phyloP scores from a whole-genome alignment of 1,140 invertebrate genomes.

The Laupala kohalensis region DNA sequence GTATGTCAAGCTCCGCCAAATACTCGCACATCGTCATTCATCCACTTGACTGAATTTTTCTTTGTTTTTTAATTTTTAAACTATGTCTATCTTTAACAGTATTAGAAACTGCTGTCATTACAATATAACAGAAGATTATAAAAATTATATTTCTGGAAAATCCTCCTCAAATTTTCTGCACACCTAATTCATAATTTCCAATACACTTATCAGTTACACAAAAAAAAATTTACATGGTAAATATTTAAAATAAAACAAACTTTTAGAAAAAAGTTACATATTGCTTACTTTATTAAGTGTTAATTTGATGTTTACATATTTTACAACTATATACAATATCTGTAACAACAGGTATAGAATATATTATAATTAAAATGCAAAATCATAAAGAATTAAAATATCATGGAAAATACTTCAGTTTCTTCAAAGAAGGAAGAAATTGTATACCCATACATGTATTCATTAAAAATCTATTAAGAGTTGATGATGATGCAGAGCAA shows the following conservation, averaged over 20 bases:
- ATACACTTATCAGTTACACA: not conserved
- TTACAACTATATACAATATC: conserved; percentile 4
- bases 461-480: conserved; percentile 3
- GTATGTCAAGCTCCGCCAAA: no score
- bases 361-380: conserved; percentile 4
- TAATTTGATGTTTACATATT: conserved; percentile 5
- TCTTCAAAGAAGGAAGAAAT: conserved; percentile 4
- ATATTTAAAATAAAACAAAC: not conserved
- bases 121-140: no score
- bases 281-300: conserved; percentile 8
- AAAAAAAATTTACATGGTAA: not conserved
- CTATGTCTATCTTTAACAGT: no score
- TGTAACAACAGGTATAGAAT: not conserved
- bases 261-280: conserved; percentile 4
- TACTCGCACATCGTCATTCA: no score
- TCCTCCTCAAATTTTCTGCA: no score
- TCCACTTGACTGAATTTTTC: no score
- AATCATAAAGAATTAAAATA: not conserved
- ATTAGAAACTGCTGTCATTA: no score
- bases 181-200: no score
- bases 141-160: no score
- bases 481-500: conserved; percentile 1
- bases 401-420: conserved; percentile 5
- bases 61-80: no score
- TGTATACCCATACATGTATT: not conserved